Evolutionary conservation across 2,113 vertebrate species (phyloP), one percentile per base, ranked within the genome.

Genomic region (Synchiropus splendidus): DNA sequence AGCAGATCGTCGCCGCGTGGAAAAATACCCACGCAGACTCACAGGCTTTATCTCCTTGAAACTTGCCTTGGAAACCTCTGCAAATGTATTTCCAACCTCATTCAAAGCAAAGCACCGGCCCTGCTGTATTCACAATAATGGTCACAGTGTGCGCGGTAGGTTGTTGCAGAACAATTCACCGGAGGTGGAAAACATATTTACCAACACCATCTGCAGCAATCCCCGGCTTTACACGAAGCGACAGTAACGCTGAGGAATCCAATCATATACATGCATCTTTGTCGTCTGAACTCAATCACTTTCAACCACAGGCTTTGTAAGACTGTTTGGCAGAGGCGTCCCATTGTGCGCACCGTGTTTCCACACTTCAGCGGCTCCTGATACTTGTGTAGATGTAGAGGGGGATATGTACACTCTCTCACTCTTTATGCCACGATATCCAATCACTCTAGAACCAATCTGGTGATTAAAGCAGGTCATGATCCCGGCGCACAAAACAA

Each of bases 151-250:
- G 61, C 18, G 12, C 39, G 31, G 31, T 54, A 53, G 51, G 53
- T 67, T 64, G 49, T 63, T 70, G 64, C 55, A 35, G 41, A 44
- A 38, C 72, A 55, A 67, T 61, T 72, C 13, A 33, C 36, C 4
- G 45, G 11, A 6, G 39, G 53, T 43, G 31, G 30, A 56, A 73
- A 65, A 63, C 38, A 6, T 48, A 51, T 61, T 65, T 52, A 43
- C 35, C 47, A 21, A 66, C 48, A 48, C 15, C 54, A 42, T 70
- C 51, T 53, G 47, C 47, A 13, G 36, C 42, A 56, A 51, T 51
- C 57, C 39, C 12, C 30, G 54, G 34, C 18, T 38, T 51, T 55
- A 35, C 39, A 49, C 35, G 13, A 52, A 64, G 51, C 40, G 46
- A 53, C 38, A 59, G 21, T 18, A 40, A 42, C 39, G 41, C 18